Base-by-base conservation (phyloP, 2,797 vertebrate species). In the Leuciscus waleckii region DNA sequence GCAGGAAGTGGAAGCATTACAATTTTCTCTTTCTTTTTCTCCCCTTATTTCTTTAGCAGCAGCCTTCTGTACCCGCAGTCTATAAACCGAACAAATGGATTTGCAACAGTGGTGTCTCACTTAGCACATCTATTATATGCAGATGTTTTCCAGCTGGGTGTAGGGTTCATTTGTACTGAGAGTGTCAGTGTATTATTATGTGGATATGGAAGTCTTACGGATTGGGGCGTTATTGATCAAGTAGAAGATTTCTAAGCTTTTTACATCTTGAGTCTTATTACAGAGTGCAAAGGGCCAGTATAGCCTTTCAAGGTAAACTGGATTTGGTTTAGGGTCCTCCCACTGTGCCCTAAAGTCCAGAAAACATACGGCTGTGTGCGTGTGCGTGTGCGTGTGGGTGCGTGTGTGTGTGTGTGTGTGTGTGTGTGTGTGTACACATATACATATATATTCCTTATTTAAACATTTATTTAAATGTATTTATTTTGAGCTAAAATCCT, bases 101-200 rank as follows among this genome's bases (percentile, higher is more conserved):
- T 61, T 49, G 29, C 29, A 67, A 49, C 78, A 35, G 2, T 46
- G 5, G 14, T 26, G 3, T 69, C 32, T 19, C 21, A 68, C 7
- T 69, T 70, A 82, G 29, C 29, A 23, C 17, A 46, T 63, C 63
- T 63, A 58, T 82, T 35, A 58, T 8, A 19, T 46, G 54, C 13
- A 35, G 69, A 73, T 32, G 37, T 82, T 71, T 82, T 21, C 26
- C 39, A 63, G 81, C 39, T 61, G n/a, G 11, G 39, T 32, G 39
- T 35, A 35, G 17, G 49, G 35, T 81, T 29, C 51, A 70, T 19
- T 58, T 58, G 10, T 58, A 81, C 58, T 58, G 68, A 58, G 51
- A 61, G 39, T 43, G 68, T 73, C 37, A 32, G 10, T 1, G 37
- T 51, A 23, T 81, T 81, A 80, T 68, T 61, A 43, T 32, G 26